Evolutionary conservation across 2,797 vertebrate species (phyloP), one percentile per base, ranked within the genome.

Genomic region (Gymnoscopelus braueri): DNA sequence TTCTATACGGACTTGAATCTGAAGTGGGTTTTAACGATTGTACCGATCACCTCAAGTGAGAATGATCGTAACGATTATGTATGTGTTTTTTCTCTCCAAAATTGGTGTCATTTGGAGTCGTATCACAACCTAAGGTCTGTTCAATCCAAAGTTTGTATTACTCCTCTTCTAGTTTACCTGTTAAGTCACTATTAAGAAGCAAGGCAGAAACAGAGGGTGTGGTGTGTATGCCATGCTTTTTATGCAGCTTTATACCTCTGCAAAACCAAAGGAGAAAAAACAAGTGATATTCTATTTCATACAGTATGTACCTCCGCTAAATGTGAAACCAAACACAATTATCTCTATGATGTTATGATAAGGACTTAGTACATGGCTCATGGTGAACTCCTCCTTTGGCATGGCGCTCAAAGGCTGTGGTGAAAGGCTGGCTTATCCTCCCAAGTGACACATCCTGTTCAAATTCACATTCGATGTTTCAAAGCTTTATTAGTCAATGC

Each of bases 401-500:
- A 53, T 63, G 12, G 65, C 71, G 64, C 75, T 67, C 52, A 78
- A 83, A 82, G 63, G 15, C 51, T 1, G n/a, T 3, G 2, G 64
- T 66, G 67, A 75, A 60, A 70, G 29, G 19, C 51, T 77, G 49
- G 59, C 74, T 73, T 19, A 1, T 69, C 52, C 58, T 32, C 57
- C 19, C 29, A 11, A 56, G 50, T 77, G 51, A 57, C 72, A 67
- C 59, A 32, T 65, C 53, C 15, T 2, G 72, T 65, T 84, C 29
- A 69, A 78, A 80, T 74, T 81, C 68, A 13, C 65, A 68, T 71
- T 84, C 24, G 39, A 71, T 63, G 67, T 85, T 81, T 73, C 29
- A 76, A 64, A 79, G 80, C 71, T 67, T 80, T 66, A 79, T 81
- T 78, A 70, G 74, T 72, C 39, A 60, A 68, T 78, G 78, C 39